These are phyloP conservation scores for Neuroscelio doddi DNA, from an alignment of 2,888 invertebrate species.

Conservation along the genomic window DNA sequence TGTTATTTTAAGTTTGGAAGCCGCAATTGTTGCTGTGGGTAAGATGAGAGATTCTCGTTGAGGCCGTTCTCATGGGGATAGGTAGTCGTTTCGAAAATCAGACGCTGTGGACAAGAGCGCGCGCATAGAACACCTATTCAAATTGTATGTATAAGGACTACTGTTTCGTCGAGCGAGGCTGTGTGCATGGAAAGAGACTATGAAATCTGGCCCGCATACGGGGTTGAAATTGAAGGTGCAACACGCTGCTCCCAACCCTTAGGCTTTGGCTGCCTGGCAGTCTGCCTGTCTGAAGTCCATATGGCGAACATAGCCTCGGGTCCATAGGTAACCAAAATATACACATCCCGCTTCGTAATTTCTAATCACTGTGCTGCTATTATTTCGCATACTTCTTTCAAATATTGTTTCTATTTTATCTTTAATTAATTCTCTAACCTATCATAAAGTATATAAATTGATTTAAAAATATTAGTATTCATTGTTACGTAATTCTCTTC, in stretches of 20 bases:
- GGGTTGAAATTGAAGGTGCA: constrained; percentile 61
- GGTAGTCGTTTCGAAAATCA: constrained; percentile 19
- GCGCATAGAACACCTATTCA: constrained; percentile 19
- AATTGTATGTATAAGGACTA: constrained; percentile 33
- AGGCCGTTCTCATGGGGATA: constrained; percentile 47
- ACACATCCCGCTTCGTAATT: neutral
- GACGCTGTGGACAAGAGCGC: constrained; percentile 13
- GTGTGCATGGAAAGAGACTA: constrained; percentile 51
- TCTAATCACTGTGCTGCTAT: constrained; percentile 12
- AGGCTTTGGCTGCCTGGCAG: too few species aligned
- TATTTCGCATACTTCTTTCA: too few species aligned
- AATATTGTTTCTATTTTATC: too few species aligned
- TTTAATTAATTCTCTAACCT: too few species aligned
- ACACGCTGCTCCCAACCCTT: constrained; percentile 53
- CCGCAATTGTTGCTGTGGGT: constrained; percentile 12
- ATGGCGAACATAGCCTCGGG: constrained; percentile 65
- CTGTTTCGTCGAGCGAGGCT: constrained; percentile 22
- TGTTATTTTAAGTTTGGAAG: constrained; percentile 22
- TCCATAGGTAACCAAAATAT: constrained; percentile 57
- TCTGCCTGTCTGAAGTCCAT: constrained; percentile 69
- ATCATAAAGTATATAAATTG: too few species aligned
- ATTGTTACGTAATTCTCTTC: too few species aligned
- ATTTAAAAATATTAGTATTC: too few species aligned
- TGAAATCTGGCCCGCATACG: constrained; percentile 68
- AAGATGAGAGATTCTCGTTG: constrained; percentile 46